phyloP scores from a whole-genome alignment of 2,113 vertebrate genomes.

The Callorhinus ursinus region DNA sequence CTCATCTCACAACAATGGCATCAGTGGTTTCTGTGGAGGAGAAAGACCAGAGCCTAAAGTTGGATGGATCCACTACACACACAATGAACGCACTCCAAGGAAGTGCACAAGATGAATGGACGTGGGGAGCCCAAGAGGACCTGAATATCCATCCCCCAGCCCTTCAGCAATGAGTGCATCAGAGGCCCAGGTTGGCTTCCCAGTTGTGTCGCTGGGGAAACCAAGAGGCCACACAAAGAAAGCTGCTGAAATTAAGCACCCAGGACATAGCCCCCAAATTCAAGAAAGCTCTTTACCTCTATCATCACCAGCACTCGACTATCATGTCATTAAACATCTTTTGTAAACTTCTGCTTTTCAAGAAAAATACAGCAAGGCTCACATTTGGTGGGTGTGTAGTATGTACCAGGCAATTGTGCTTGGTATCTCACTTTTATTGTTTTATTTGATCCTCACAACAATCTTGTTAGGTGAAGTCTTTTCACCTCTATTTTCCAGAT shows the following conservation, averaged over 20 bases:
- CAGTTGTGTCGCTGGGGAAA: background rate
- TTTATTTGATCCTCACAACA: slow-evolving; percentile 8
- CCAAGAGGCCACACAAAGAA: background rate
- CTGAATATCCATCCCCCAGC: background rate
- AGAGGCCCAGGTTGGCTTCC: background rate
- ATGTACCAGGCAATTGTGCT: background rate
- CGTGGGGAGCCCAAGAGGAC: background rate
- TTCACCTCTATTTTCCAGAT: background rate
- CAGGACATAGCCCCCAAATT: background rate
- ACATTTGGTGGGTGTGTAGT: background rate
- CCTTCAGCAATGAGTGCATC: background rate
- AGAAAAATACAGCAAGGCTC: background rate
- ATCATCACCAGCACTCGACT: background rate
- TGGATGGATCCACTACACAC: background rate
- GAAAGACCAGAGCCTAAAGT: background rate
- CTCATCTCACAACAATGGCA: background rate
- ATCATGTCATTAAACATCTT: background rate
- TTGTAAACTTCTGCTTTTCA: slow-evolving; percentile 29
- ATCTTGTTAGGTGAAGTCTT: slow-evolving; percentile 14
- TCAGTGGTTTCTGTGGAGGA: background rate
- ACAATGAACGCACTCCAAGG: background rate
- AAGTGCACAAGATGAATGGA: background rate
- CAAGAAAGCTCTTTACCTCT: background rate
- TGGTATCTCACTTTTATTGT: background rate
- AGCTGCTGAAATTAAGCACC: background rate